Base-by-base conservation (phyloP, 2,113 vertebrate genomes). In the Albula glossodonta region DNA sequence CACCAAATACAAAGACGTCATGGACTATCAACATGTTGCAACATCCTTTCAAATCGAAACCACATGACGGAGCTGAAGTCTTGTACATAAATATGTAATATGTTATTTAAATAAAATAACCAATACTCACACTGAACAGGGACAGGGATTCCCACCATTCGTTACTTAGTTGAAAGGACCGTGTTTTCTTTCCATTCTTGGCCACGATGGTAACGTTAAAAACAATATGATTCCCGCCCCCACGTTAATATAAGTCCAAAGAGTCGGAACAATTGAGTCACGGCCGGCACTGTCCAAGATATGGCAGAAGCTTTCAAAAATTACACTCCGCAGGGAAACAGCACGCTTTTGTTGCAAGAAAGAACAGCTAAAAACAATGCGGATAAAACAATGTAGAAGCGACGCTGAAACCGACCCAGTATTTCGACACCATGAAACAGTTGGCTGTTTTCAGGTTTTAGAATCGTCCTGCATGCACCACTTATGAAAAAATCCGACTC, bases 141-240 rank as follows among this genome's bases (percentile, higher is more conserved):
- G 92, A 91, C 93, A 89, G 94, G 95, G 94, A 96, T 94, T 94
- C 95, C 96, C 95, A 96, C 96, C 96, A 96, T 96, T 94, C 95
- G 96, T 94, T 91, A 92, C 93, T 78, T 92, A 90, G 91, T 94
- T 89, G 80, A 86, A 50, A 79, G 91, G 92, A 92, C 82, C 81
- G 82, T 88, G 84, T 83, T 93, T 94, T 94, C 95, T 93, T 95
- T 95, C 93, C 94, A 91, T 94, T 93, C 87, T 66, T 89, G 91
- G 88, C 57, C 83, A 41, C 78, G 22, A 19, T n/a, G 63, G 3
- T 70, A 84, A 50, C 5, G 15, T 25, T 41, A 19, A 77, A 91
- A 79, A 84, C 90, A 90, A 92, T 93, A 92, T 91, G 87, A 88
- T 91, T 94, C 49, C 48, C 50, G 12, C 93, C 19, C 50, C 78